Conservation (phyloP, 2,113 vertebrate species). For the Trogon melanurus region DNA sequence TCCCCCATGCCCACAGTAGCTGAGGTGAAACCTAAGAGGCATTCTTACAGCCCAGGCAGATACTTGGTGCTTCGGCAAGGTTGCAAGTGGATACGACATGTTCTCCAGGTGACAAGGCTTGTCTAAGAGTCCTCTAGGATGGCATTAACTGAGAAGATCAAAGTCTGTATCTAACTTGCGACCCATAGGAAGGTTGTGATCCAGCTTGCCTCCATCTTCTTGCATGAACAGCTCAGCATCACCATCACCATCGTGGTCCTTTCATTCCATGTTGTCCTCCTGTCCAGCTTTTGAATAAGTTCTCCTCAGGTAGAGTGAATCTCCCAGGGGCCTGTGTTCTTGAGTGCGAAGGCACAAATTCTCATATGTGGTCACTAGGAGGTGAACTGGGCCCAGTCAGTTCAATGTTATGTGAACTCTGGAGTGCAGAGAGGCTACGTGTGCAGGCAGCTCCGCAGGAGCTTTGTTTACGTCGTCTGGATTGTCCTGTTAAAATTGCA, state of each 20-base stretch:
- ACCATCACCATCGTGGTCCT: background rate
- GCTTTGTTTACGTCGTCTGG: background rate
- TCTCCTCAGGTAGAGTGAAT: background rate
- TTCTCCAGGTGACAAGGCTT: background rate
- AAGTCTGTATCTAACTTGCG: background rate
- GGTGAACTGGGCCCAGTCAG: background rate
- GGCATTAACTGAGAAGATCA: background rate
- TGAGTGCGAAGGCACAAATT: background rate
- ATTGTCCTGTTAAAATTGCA: background rate
- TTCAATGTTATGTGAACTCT: background rate
- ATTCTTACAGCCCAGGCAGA: background rate
- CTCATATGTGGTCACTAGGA: background rate
- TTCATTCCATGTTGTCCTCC: background rate
- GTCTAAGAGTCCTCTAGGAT: background rate
- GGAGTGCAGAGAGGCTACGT: background rate
- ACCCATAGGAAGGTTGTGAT: background rate
- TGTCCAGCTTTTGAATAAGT: background rate
- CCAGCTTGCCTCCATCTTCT: background rate
- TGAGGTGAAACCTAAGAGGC: background rate
- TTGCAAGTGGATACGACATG: background rate
- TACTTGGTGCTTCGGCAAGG: background rate
- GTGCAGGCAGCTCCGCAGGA: background rate
- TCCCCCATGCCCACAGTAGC: background rate
- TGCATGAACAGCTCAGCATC: background rate
- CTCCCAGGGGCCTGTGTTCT: background rate